These are phyloP conservation scores for Andrena bucephala DNA, from an alignment of 2,888 invertebrate species.

Conservation along the genomic window DNA sequence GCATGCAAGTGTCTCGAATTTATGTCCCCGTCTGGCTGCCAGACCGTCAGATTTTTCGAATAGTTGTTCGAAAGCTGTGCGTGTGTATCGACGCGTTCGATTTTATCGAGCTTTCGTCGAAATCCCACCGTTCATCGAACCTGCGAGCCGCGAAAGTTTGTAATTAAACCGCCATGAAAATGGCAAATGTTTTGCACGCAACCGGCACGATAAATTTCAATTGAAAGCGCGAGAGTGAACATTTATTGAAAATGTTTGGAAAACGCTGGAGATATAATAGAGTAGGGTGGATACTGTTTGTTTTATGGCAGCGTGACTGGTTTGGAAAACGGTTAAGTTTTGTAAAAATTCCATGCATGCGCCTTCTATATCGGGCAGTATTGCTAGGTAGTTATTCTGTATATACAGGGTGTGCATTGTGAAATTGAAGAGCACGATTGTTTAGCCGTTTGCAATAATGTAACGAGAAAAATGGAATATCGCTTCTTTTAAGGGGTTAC, in stretches of 20 bases:
- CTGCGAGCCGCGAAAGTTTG: conserved; percentile 16
- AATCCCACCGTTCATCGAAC: conserved; percentile 1
- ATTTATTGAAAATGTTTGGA: not conserved
- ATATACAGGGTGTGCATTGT: no score
- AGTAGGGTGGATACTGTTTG: not conserved
- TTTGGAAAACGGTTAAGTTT: not conserved
- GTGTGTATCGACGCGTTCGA: not conserved
- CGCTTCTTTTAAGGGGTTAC: no score
- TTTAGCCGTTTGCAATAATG: no score
- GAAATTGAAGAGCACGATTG: no score
- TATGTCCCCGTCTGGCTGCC: conserved; percentile 11
- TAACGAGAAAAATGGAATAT: no score
- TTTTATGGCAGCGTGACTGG: not conserved
- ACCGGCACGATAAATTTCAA: conserved; percentile 11
- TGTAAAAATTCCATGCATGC: not conserved
- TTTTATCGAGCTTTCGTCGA: conserved; percentile 15
- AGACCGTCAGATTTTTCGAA: conserved; percentile 30
- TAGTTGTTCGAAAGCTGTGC: conserved; percentile 5
- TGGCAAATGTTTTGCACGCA: conserved; percentile 1
- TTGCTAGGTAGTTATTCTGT: no score
- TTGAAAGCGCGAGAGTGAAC: not conserved
- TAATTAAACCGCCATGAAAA: conserved; percentile 20
- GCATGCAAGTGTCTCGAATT: conserved; percentile 39
- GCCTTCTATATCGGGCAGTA: no score
- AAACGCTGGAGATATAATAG: not conserved